These are phyloP conservation scores for Nomada goodeniana DNA, from an alignment of 2,888 invertebrate genomes.

Conservation along the genomic window DNA sequence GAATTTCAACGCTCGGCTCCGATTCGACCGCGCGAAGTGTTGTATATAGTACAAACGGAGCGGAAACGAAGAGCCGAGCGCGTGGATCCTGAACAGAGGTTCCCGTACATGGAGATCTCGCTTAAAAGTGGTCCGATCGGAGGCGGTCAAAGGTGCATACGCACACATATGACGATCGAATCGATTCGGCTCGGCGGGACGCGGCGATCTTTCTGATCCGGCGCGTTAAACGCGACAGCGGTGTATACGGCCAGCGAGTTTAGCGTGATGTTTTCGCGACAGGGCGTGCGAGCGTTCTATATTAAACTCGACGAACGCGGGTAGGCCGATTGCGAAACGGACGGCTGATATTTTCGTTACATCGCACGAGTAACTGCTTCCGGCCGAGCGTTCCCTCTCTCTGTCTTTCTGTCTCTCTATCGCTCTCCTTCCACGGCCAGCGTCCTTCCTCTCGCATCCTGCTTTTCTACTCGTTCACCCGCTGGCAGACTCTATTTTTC, in stretches of 20 bases:
- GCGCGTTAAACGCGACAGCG: constrained; percentile 49
- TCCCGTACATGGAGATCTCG: no score
- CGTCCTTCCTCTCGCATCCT: constrained; percentile 55
- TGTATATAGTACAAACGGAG: no score
- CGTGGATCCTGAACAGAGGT: no score
- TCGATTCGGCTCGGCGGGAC: not conserved
- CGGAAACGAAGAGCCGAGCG: no score
- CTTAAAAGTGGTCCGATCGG: no score
- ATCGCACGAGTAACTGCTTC: constrained; percentile 83
- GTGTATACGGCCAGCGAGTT: constrained; percentile 43
- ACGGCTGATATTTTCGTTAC: constrained; percentile 82
- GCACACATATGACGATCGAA: not conserved
- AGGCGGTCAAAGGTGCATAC: no score
- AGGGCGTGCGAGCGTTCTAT: constrained; percentile 78
- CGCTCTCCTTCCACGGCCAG: constrained; percentile 20
- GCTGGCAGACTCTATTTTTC: constrained; percentile 59
- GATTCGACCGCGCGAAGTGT: no score
- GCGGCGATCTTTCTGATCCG: constrained; percentile 34
- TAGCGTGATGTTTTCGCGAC: constrained; percentile 75
- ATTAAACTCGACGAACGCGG: constrained; percentile 81
- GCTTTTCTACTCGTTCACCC: constrained; percentile 49
- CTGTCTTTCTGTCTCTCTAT: constrained; percentile 40
- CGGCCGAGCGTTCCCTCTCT: constrained; percentile 76
- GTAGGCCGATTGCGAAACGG: constrained; percentile 82
- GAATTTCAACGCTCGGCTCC: no score